Evolutionary conservation across 2,888 invertebrate genomes (phyloP).

Genomic region (Machimus atricapillus): DNA sequence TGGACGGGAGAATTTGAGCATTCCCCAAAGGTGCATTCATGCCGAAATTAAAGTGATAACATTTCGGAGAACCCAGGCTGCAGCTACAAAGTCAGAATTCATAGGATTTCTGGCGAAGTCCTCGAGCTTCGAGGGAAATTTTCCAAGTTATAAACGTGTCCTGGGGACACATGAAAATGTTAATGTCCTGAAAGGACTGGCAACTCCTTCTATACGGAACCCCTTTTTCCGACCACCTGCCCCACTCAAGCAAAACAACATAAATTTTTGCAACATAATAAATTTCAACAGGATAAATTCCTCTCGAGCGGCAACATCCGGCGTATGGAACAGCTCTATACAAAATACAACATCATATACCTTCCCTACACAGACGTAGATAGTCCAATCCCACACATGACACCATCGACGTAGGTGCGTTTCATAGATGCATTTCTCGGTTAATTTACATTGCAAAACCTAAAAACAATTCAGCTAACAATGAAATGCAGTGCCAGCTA

Average conservation of each 20-base stretch:
- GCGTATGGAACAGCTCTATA: background rate
- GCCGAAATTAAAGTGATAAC: slow-evolving; percentile 15
- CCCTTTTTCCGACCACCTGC: background rate
- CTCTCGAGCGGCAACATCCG: background rate
- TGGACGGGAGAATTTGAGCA: background rate
- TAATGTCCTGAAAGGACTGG: background rate
- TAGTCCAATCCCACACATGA: background rate
- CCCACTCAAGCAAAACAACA: background rate
- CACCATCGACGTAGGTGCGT: background rate
- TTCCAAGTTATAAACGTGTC: background rate
- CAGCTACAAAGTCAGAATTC: background rate
- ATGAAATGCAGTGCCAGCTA: background rate
- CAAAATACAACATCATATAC: background rate
- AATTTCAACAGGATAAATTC: background rate
- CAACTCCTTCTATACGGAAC: background rate
- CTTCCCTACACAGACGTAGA: too few relatives aligned
- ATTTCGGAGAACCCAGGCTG: background rate
- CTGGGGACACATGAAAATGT: background rate
- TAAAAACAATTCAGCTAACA: background rate
- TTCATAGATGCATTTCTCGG: background rate
- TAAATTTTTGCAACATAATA: background rate
- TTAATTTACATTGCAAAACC: background rate
- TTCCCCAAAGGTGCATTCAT: background rate
- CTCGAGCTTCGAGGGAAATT: background rate
- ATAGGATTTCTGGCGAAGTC: background rate